Evolutionary conservation across 2,888 invertebrate species (phyloP), one percentile per base, ranked within the genome.

Genomic region (Ochlodes sylvanus): DNA sequence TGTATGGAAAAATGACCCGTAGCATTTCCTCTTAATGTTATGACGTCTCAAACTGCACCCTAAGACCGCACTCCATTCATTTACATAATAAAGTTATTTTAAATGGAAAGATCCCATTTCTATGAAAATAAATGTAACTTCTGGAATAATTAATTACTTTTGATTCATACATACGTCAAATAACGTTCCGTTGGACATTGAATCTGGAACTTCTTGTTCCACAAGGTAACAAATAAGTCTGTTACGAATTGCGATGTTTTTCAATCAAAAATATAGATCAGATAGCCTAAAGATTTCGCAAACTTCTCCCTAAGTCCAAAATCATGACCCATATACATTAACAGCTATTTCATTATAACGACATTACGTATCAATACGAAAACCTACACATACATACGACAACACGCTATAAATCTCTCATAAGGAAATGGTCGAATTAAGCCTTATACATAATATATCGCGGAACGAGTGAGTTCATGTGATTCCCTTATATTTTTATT

Each of bases 391-490:
- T 75, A 75, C 50, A n/a, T 19, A 50, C 70, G 44, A 76, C 74
- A 77, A 77, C 77, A 76, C 74, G 68, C 74, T 79, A 79, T 83
- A 82, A 81, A 82, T 80, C 76, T 77, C 69, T 32, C 70, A 72
- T 79, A 82, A 82, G 56, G 55, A 27, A n/a, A 7, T 32, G 54
- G 32, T 32, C 1, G 27, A 54, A 54, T 27, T 54, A 32, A 27
- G n/a, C 1, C 27, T 27, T 19, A 9, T 19, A n/a, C n/a, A n/a
- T n/a, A n/a, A n/a, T n/a, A 3, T 14, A 54, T 27, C 14, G 32
- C 17, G 32, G 27, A 38, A 10, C n/a, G 14, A n/a, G 12, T 50
- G 4, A 21, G 12, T 9, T 38, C 0, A 38, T 10, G 9, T 10
- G 38, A 2, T 38, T 38, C 9, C 0, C 38, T 10, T 10, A 10